Conservation (phyloP, 2,888 invertebrate species). For the Lithophane semibrunnea region DNA sequence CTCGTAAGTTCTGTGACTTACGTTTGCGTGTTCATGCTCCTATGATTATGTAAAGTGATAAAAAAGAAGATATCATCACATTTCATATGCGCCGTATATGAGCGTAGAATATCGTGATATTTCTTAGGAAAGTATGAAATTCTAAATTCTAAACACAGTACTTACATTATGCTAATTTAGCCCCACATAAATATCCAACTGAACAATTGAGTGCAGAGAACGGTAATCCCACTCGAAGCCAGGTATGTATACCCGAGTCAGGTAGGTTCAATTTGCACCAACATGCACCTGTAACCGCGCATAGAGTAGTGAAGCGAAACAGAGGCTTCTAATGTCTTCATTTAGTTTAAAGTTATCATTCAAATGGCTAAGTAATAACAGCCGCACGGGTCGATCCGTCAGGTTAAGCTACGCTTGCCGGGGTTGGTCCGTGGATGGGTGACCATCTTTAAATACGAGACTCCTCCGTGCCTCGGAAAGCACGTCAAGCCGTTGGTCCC, state of each 20-base stretch:
- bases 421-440: no score
- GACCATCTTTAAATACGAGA: no score
- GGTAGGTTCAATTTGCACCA: conserved; percentile 68
- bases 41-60: background rate
- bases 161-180: conserved; percentile 48
- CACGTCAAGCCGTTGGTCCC: no score
- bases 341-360: background rate
- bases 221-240: conserved; percentile 71
- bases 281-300: conserved; percentile 72
- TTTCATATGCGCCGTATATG: background rate
- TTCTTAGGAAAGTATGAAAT: background rate
- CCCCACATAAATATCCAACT: conserved; percentile 54
- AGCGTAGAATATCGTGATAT: no score
- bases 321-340: conserved; percentile 28
- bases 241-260: conserved; percentile 54
- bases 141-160: conserved; percentile 35
- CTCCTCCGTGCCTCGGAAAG: no score
- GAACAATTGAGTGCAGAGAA: conserved; percentile 68
- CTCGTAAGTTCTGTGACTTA: background rate
- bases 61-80: background rate
- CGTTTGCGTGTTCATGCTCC: background rate
- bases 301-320: conserved; percentile 54
- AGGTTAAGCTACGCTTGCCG: no score
- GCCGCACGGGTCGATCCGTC: no score
- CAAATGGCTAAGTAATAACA: no score